phyloP scores from a whole-genome alignment of 2,113 vertebrate species.

The Phainopepla nitens region DNA sequence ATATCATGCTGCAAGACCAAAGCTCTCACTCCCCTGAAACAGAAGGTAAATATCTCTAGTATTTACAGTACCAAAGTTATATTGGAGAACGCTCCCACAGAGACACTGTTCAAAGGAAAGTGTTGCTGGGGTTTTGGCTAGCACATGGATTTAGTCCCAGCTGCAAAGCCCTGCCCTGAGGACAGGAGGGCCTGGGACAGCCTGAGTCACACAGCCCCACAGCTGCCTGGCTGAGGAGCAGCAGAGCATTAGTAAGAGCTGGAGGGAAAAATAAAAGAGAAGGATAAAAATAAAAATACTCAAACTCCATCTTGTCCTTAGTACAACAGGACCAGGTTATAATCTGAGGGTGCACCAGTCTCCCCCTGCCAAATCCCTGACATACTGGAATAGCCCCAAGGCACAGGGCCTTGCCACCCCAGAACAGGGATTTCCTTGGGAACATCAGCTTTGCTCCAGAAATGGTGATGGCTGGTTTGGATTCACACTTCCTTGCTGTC shows the following conservation, averaged over 20 bases:
- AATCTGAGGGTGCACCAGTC: neutral
- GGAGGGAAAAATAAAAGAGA: neutral
- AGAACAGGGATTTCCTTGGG: neutral
- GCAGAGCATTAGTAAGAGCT: neutral
- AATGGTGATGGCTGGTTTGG: neutral
- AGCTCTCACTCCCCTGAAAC: neutral
- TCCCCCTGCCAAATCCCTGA: neutral
- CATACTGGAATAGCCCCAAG: accelerated
- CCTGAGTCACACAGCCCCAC: neutral
- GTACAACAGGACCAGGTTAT: neutral
- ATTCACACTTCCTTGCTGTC: neutral
- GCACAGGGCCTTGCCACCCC: accelerated
- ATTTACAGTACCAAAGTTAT: conserved; percentile 42
- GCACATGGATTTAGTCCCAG: neutral
- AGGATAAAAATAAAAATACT: neutral
- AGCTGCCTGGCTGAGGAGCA: neutral
- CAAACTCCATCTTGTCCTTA: neutral
- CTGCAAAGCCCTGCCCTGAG: neutral
- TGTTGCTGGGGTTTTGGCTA: neutral
- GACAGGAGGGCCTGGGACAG: neutral
- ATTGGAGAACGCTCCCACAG: neutral
- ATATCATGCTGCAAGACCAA: neutral
- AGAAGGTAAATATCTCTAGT: conserved; percentile 46
- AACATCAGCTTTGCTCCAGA: neutral
- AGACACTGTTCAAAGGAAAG: neutral